Base-by-base conservation (phyloP, 92 coral and sea anemone species). In the Isaurus tuberculatus region DNA sequence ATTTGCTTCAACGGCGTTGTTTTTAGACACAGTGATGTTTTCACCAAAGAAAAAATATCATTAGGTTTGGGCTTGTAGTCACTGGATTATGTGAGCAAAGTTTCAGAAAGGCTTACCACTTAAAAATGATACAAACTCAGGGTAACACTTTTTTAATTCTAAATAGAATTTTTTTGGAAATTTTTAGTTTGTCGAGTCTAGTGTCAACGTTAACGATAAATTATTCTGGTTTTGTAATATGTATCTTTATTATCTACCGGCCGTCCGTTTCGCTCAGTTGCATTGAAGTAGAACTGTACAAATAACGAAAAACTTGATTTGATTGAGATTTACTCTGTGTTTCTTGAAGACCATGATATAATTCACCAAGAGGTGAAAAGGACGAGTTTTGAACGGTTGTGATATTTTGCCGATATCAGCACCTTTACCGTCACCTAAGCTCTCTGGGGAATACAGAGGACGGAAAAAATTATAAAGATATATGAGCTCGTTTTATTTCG, bases 401-500 rank as follows among this genome's bases (percentile, higher is more conserved):
- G 25, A 70, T 36, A 15, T 73, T 49, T 74, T 74, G 48, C 46
- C 66, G 31, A 74, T 36, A 29, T 74, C 66, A 74, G 65, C 65
- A 73, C 19, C n/a, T 73, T 73, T 51, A 19, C 23, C 26, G n/a
- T 17, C n/a, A 55, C 26, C 22, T 22, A 4, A 55, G 22, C 23
- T 55, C 63, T 26, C 63, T 55, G 63, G 63, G 58, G 63, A 22
- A 55, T 55, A 55, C 63, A 55, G 9, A 10, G 23, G 4, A 6
- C n/a, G 1, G 58, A 8, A 5, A 9, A 22, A 8, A 19, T 55
- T 19, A 19, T 55, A 17, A 55, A 10, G 63, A n/a, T 3, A n/a
- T 2, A 40, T n/a, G n/a, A 32, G 36, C 49, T 40, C 48, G 74
- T 36, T 70, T n/a, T 70, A 8, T 19, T 20, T 8, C 32, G 27